Evolutionary conservation across 2,888 invertebrate species (phyloP), one percentile per base, ranked within the genome.

Genomic region (Melieria crassipennis): DNA sequence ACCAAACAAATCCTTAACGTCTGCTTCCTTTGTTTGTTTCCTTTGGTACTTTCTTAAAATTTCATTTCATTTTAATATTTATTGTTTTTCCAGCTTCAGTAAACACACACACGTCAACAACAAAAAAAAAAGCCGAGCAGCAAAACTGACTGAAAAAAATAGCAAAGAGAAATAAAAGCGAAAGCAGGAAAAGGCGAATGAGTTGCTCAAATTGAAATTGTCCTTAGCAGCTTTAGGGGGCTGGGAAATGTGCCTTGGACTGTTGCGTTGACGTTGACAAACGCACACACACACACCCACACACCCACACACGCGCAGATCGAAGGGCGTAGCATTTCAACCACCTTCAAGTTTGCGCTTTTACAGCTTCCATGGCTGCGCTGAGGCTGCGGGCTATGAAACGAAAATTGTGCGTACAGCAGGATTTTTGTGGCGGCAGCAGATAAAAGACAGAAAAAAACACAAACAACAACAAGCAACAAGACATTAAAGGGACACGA

Each of bases 31-130:
- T 62, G 46, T 30, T 30, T 30, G 30, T 30, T 30, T 30, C 30
- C 30, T 30, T 30, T 30, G 30, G 30, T 30, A 30, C 30, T 30
- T 30, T 30, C 30, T 30, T 30, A 30, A 30, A 45, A 52, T 42
- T 11, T 47, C 50, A 64, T 64, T 50, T 63, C 10, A 63, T 63
- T 63, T 63, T 63, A 63, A 63, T 63, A 63, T 63, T 63, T 63
- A 63, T 63, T 63, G 62, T 63, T 48, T 63, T 13, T 30, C 42
- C 45, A 10, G 7, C 43, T 10, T 11, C 11, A n/a, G n/a, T 58
- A 16, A 16, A 30, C 16, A 11, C 5, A 10, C 6, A 16, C 58
- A 5, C 58, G 9, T 5, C 5, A 5, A 57, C 13, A 13, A 7
- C 4, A 30, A 13, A n/a, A 57, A 13, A 10, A 9, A 13, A 10